Conservation (phyloP, 2,888 invertebrate species). For the Rhabditoides inermis region DNA sequence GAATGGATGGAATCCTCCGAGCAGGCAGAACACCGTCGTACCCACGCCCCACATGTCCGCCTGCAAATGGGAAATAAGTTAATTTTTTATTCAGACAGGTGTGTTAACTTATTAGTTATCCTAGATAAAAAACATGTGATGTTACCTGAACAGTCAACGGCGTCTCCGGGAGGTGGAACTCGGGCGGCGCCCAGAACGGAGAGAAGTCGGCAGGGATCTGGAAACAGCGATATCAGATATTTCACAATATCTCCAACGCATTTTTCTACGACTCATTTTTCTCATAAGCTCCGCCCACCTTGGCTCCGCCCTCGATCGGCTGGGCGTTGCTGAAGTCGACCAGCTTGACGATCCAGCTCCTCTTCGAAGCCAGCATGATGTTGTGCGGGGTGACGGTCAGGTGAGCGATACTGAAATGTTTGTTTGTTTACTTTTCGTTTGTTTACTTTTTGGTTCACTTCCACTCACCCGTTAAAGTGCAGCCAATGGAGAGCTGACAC, state of each 20-base stretch:
- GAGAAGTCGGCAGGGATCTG: too few relatives aligned
- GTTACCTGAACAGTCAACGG: constrained; percentile 77
- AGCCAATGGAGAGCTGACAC: constrained; percentile 84
- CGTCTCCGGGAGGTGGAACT: constrained; percentile 60
- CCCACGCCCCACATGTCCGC: constrained; percentile 90
- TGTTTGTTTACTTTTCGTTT: neutral
- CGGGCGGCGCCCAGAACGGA: constrained; percentile 50
- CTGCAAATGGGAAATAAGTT: too few relatives aligned
- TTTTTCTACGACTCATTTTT: neutral
- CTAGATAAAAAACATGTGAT: too few relatives aligned
- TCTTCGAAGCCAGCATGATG: constrained; percentile 77
- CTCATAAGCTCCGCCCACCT: too few relatives aligned
- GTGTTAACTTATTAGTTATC: too few relatives aligned
- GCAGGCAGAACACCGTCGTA: constrained; percentile 77
- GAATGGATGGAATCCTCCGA: constrained; percentile 88
- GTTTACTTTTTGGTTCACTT: neutral
- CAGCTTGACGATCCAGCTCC: constrained; percentile 67
- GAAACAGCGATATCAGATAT: too few relatives aligned
- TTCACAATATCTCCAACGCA: too few relatives aligned
- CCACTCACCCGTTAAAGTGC: constrained; percentile 72
- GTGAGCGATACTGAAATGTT: constrained; percentile 63
- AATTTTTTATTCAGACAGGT: too few relatives aligned
- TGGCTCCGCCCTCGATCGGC: too few relatives aligned
- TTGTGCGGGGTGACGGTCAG: constrained; percentile 88
- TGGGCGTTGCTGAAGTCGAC: constrained; percentile 84